Evolutionary conservation across 2,797 vertebrate species (phyloP).

Genomic region (Rachycentron canadum): DNA sequence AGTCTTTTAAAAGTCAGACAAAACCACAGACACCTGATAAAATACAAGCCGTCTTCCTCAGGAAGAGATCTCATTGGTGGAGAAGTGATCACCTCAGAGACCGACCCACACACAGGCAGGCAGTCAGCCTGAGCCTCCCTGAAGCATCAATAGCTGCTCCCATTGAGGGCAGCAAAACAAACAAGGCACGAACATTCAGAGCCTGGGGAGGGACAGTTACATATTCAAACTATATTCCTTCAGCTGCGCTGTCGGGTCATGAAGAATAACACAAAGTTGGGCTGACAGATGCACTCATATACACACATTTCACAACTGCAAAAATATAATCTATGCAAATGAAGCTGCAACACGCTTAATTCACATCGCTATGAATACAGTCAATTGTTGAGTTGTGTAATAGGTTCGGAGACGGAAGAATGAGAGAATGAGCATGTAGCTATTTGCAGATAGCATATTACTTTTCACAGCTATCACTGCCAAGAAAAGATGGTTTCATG

Average conservation of each 20-base stretch:
- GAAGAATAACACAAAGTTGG: slow-evolving; percentile 31
- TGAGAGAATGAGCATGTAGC: slow-evolving; percentile 3
- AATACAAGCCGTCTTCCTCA: slow-evolving; percentile 5
- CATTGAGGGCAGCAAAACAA: slow-evolving; percentile 68
- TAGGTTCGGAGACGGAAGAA: slow-evolving; percentile 4
- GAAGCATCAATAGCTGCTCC: slow-evolving; percentile 55
- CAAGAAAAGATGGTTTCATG: slow-evolving; percentile 3
- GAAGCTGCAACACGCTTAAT: slow-evolving; percentile 13
- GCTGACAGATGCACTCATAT: slow-evolving; percentile 7
- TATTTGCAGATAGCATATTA: slow-evolving; percentile 5
- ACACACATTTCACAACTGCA: slow-evolving; percentile 13
- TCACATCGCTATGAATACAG: slow-evolving; percentile 12
- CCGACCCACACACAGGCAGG: slow-evolving; percentile 20
- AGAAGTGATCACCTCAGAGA: slow-evolving; percentile 50
- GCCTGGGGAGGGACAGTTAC: slow-evolving; percentile 39
- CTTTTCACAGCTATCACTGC: slow-evolving; percentile 14
- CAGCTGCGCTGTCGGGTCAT: slow-evolving; percentile 36
- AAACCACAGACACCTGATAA: slow-evolving; percentile 34
- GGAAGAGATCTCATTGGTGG: slow-evolving; percentile 37
- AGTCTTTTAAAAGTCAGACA: neutral
- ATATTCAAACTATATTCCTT: slow-evolving; percentile 49
- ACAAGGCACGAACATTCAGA: slow-evolving; percentile 41
- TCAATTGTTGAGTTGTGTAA: slow-evolving; percentile 24
- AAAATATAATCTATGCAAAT: slow-evolving; percentile 25
- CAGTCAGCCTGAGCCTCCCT: slow-evolving; percentile 30